Conservation (phyloP, 1,140 invertebrate genomes). For the Anoplolepis gracilipes region DNA sequence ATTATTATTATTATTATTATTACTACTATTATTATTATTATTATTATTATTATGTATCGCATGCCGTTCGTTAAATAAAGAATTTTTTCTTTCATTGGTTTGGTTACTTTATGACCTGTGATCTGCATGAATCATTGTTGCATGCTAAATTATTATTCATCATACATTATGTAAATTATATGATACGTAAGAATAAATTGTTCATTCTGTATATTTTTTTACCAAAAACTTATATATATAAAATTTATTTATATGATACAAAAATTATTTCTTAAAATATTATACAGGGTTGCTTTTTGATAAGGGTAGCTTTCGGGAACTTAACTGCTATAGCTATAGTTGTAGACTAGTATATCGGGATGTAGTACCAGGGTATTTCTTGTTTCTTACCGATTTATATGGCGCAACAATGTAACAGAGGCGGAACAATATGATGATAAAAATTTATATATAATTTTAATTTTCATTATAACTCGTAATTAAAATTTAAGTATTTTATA, state of each 20-base stretch:
- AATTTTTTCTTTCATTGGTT: conserved; percentile 83
- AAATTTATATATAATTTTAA: background rate
- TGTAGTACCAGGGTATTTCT: background rate
- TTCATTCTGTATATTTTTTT: conserved; percentile 37
- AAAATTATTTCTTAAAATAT: background rate
- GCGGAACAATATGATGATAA: conserved; percentile 52
- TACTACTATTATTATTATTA: conserved; percentile 77
- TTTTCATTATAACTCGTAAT: background rate
- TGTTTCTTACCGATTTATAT: background rate
- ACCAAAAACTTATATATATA: background rate
- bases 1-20: conserved; percentile 76
- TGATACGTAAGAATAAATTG: conserved; percentile 28
- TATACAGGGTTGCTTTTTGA: conserved; percentile 50
- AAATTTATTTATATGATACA: conserved; percentile 34
- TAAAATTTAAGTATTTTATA: conserved; percentile 42
- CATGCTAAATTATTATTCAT: conserved; percentile 70
- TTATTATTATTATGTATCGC: conserved; percentile 81
- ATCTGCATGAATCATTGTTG: conserved; percentile 77
- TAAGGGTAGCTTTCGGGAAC: conserved; percentile 39
- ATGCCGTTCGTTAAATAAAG: conserved; percentile 84
- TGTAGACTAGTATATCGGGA: conserved; percentile 4
- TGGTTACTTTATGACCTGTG: conserved; percentile 81
- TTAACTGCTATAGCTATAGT: conserved; percentile 15
- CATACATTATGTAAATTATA: conserved; percentile 29
- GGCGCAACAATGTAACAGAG: conserved; percentile 66